Evolutionary conservation across 1,140 invertebrate genomes (phyloP).

Genomic region (Drosophila kohkoa): DNA sequence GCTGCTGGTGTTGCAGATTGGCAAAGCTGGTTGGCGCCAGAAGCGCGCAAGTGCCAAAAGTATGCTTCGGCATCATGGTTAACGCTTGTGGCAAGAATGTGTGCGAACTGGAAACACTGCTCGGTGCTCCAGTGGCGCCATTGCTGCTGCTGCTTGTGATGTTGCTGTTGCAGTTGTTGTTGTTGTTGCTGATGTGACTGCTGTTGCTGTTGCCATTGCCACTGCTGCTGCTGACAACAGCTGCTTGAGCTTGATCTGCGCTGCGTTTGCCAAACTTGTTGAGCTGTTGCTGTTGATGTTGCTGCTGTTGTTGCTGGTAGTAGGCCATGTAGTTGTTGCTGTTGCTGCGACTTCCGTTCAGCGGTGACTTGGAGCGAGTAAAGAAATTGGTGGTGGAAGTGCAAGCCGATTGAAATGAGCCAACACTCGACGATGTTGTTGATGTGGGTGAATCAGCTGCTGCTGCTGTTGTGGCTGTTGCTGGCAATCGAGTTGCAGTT

Average conservation of each 20-base stretch:
- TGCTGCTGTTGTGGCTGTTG: conserved; percentile 25
- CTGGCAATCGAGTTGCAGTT: conserved; percentile 35
- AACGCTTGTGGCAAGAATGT: conserved; percentile 47
- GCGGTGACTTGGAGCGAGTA: conserved; percentile 36
- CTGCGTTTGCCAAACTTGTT: conserved; percentile 53
- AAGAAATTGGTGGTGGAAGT: conserved; percentile 60
- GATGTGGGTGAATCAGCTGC: conserved; percentile 51
- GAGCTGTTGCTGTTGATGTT: conserved; percentile 45
- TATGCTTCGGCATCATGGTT: conserved; percentile 77
- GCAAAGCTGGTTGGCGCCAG: conserved; percentile 78
- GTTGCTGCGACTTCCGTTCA: conserved; percentile 28
- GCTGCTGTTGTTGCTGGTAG: conserved; percentile 49
- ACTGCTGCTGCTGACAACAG: conserved; percentile 67
- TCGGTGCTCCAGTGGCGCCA: conserved; percentile 20
- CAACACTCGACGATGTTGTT: conserved; percentile 52
- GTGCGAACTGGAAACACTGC: conserved; percentile 42
- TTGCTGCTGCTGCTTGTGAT: conserved; percentile 39
- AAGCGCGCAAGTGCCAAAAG: conserved; percentile 79
- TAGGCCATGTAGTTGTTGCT: conserved; percentile 40
- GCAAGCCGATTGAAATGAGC: conserved; percentile 72
- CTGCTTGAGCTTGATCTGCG: conserved; percentile 62
- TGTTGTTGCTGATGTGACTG: conserved; percentile 11
- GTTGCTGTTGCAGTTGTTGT: conserved; percentile 25
- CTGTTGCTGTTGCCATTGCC: not conserved
- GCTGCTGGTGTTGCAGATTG: conserved; percentile 54